A percentile compares a stretch with the other conserved stretches of the same genome.
These are phyloP conservation scores for Acropternis orthonyx DNA, from an alignment of 2,797 vertebrate genomes.

Conservation along the genomic window DNA sequence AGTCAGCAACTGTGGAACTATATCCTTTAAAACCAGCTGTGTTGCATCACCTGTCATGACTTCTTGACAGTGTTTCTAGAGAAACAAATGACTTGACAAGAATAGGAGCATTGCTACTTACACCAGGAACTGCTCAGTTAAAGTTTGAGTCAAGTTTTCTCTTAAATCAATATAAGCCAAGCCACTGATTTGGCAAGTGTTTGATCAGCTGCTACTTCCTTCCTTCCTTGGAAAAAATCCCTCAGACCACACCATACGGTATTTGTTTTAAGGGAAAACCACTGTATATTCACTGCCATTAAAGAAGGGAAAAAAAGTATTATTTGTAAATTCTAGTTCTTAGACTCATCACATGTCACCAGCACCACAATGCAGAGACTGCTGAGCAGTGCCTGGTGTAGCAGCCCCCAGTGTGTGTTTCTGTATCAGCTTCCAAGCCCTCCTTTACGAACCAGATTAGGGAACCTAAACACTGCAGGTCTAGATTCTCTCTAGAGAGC, in stretches of 20 bases:
- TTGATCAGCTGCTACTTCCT: conserved; percentile 39
- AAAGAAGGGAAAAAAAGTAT: not conserved
- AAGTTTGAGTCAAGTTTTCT: not conserved
- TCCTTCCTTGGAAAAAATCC: conserved; percentile 31
- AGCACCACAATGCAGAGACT: not conserved
- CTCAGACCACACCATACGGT: not conserved
- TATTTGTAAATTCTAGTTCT: not conserved
- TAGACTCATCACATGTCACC: not conserved
- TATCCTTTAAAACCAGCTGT: not conserved
- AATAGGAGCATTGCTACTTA: not conserved
- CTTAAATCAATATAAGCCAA: not conserved
- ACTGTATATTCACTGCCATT: not conserved
- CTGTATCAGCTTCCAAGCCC: not conserved
- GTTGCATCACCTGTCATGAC: not conserved
- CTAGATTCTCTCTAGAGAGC: not conserved
- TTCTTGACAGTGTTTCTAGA: not conserved
- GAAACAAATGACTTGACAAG: not conserved
- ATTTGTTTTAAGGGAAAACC: conserved; percentile 30
- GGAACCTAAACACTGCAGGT: not conserved
- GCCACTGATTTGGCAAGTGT: conserved; percentile 21
- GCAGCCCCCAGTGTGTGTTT: not conserved
- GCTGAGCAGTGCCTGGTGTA: not conserved
- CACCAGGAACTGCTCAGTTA: not conserved
- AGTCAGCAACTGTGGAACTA: not conserved
- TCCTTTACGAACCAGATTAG: not conserved